A percentile compares a stretch with the other conserved stretches of the same genome.
phyloP scores from a whole-genome alignment of 2,113 vertebrate genomes.

The Eonycteris spelaea region DNA sequence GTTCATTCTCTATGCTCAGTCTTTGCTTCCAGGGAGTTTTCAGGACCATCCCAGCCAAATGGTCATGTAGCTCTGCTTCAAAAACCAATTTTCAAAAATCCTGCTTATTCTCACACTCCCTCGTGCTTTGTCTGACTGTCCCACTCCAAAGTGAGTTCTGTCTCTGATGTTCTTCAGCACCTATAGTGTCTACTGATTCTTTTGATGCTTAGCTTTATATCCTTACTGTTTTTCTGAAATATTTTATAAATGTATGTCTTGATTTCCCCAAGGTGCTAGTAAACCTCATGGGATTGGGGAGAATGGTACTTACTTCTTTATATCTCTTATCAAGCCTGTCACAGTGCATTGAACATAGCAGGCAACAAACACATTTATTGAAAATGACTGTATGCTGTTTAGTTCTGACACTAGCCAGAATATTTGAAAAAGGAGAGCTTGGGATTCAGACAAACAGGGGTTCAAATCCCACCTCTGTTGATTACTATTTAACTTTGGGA shows the following conservation, averaged over 20 bases:
- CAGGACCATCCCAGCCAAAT: background rate
- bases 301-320: background rate
- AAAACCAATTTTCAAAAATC: background rate
- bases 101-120: background rate
- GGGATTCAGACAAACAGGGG: background rate
- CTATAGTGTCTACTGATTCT: background rate
- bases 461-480: background rate
- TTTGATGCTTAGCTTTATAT: background rate
- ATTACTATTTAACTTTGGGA: background rate
- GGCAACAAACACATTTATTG: background rate
- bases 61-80: background rate
- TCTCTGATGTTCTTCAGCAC: background rate
- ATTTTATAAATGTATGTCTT: background rate
- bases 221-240: background rate
- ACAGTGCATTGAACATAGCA: background rate
- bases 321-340: background rate
- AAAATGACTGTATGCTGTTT: background rate
- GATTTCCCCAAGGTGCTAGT: background rate
- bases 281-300: background rate
- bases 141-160: no score
- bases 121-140: background rate
- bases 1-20: background rate
- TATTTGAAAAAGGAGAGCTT: background rate
- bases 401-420: background rate
- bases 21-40: background rate